Evolutionary conservation across 2,888 invertebrate genomes (phyloP), one percentile per base, ranked within the genome.

Genomic region (Cordilura impudica): DNA sequence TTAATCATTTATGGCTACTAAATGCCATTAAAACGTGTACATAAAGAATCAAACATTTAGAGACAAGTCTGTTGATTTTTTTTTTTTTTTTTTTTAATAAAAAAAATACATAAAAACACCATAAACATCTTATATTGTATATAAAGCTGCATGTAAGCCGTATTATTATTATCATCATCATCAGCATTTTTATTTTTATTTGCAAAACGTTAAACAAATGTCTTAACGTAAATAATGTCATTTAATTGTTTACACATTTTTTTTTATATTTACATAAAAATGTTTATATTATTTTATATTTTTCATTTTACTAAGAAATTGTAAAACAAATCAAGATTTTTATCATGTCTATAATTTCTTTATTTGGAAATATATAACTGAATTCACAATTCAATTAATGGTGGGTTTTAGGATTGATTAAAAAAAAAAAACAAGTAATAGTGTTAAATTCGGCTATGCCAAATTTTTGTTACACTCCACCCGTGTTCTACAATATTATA

Each of bases 11-110:
- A 69, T 56, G 26, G 69, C 69, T 61, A 49, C 67, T 56, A 56
- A 63, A 69, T 69, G 69, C 4, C 69, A 54, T 54, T 69, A 69
- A 69, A 75, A 75, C 69, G 75, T 75, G 69, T 75, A 63, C 56
- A 63, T 74, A 39, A 39, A 39, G n/a, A 39, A 39, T 74, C 19
- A 67, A 60, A 74, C 67, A 74, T 8, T 63, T 45, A 49, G 49
- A 61, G 75, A 63, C 75, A 63, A 69, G 63, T 69, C 75, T 75
- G 49, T 39, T 19, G 31, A 26, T 47, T 14, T 29, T 56, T 53
- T 56, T 65, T 19, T 31, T 12, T 21, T 54, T 58, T 12, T 18
- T 45, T 31, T 4, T 31, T 53, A 53, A 51, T 23, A 67, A 31
- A 31, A 67, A 72, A 58, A 45, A 60, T 7, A 43, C 67, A 74